Conservation (phyloP, 2,797 vertebrate genomes). For the Sebastes nivosus region DNA sequence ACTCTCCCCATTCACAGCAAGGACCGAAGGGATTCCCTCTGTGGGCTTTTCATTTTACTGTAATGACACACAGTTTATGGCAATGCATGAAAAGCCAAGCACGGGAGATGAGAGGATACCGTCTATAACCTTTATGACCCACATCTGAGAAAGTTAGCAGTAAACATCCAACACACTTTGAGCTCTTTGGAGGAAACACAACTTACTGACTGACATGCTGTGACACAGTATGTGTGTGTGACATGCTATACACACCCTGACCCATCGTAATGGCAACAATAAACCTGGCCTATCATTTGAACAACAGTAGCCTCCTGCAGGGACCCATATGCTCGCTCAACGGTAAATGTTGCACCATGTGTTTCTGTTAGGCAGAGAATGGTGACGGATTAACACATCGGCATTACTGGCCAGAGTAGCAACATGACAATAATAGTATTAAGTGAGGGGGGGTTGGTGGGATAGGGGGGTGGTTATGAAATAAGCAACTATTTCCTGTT, state of each 20-base stretch:
- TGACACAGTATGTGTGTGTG: background rate
- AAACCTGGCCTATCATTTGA: constrained; percentile 23
- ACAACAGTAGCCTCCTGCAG: constrained; percentile 9
- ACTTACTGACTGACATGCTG: background rate
- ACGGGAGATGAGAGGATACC: background rate
- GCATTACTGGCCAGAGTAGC: background rate
- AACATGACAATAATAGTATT: background rate
- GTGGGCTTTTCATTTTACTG: background rate
- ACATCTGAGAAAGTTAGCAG: background rate
- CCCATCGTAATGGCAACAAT: constrained; percentile 13
- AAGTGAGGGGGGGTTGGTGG: accelerated
- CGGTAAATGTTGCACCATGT: constrained; percentile 1
- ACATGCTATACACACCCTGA: background rate
- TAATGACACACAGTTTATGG: background rate
- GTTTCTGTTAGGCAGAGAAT: background rate
- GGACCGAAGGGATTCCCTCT: background rate
- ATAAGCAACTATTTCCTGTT: background rate
- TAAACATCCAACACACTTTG: constrained; percentile 7
- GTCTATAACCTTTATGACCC: background rate
- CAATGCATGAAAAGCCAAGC: background rate
- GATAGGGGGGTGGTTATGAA: background rate
- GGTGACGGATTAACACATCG: background rate
- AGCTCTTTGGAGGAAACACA: background rate
- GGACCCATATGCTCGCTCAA: constrained; percentile 7
- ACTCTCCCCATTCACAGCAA: background rate